phyloP scores from a whole-genome alignment of 1,140 invertebrate species.

The Hylaeus volcanicus region DNA sequence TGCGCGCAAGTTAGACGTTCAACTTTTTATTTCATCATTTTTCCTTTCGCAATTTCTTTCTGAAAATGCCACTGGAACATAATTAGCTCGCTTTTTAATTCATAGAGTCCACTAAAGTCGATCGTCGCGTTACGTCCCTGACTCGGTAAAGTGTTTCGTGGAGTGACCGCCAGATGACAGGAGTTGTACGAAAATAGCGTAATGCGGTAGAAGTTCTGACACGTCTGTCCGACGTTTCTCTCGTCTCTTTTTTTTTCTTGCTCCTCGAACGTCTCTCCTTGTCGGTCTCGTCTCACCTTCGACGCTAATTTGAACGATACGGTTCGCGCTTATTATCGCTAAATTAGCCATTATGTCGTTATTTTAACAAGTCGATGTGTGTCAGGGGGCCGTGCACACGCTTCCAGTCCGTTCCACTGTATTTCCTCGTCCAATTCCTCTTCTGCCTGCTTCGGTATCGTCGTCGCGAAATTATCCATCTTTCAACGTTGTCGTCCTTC shows the following conservation, averaged over 20 bases:
- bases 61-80: too few species aligned
- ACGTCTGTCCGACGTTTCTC: slow-evolving; percentile 6
- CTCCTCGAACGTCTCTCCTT: slow-evolving; percentile 23
- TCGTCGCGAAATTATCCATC: not conserved
- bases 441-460: slow-evolving; percentile 10
- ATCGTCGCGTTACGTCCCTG: slow-evolving; percentile 7
- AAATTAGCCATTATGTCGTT: slow-evolving; percentile 82
- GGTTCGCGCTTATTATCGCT: slow-evolving; percentile 80
- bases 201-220: not conserved
- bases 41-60: not conserved
- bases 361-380: slow-evolving; percentile 82
- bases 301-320: slow-evolving; percentile 80
- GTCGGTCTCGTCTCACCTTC: slow-evolving; percentile 78
- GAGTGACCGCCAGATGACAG: slow-evolving; percentile 44
- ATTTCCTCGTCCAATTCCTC: slow-evolving; percentile 46
- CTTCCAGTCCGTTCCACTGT: slow-evolving; percentile 41
- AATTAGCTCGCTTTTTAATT: too few species aligned
- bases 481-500: not conserved
- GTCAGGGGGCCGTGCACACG: slow-evolving; percentile 76
- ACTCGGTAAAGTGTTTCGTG: slow-evolving; percentile 14
- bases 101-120: too few species aligned
- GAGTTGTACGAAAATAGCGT: slow-evolving; percentile 13
- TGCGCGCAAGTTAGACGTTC: too few species aligned
- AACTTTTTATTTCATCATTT: too few species aligned
- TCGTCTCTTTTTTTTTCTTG: slow-evolving; percentile 32